These are phyloP conservation scores for Porites cylindrica DNA, from an alignment of 92 coral and sea anemone species.

Conservation along the genomic window DNA sequence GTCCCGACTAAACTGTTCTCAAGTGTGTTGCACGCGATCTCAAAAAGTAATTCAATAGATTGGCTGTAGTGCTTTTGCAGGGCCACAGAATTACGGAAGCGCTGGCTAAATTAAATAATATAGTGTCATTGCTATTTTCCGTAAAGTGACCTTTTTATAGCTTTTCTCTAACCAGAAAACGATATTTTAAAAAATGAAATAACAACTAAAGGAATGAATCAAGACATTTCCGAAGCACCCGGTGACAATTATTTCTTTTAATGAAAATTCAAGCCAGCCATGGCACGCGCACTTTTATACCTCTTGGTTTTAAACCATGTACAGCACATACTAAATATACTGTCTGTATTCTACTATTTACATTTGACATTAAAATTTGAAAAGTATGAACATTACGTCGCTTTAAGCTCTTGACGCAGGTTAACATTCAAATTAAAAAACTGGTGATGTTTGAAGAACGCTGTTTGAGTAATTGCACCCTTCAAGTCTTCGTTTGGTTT, in stretches of 20 bases:
- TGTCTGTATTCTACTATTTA: not conserved
- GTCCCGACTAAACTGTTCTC: too few species aligned
- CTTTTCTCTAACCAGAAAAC: too few species aligned
- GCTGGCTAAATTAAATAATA: too few species aligned
- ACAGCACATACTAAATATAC: not conserved
- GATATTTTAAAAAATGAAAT: too few species aligned
- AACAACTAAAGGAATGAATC: too few species aligned
- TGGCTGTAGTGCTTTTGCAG: too few species aligned
- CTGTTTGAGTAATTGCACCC: slow-evolving; percentile 54
- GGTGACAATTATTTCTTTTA: not conserved
- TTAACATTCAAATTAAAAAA: slow-evolving; percentile 60
- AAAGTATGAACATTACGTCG: slow-evolving; percentile 2
- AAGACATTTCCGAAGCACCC: not conserved
- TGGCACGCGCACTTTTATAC: not conserved
- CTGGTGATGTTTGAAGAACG: slow-evolving; percentile 77
- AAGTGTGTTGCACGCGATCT: too few species aligned
- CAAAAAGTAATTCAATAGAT: too few species aligned
- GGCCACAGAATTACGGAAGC: too few species aligned
- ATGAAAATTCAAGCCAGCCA: not conserved
- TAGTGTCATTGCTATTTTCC: too few species aligned
- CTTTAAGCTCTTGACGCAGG: slow-evolving; percentile 32
- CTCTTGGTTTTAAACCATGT: not conserved
- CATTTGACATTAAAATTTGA: not conserved
- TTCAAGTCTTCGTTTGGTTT: slow-evolving; percentile 29
- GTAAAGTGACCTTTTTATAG: too few species aligned